phyloP scores from a whole-genome alignment of 2,113 vertebrate genomes.

The Taxidea taxus region DNA sequence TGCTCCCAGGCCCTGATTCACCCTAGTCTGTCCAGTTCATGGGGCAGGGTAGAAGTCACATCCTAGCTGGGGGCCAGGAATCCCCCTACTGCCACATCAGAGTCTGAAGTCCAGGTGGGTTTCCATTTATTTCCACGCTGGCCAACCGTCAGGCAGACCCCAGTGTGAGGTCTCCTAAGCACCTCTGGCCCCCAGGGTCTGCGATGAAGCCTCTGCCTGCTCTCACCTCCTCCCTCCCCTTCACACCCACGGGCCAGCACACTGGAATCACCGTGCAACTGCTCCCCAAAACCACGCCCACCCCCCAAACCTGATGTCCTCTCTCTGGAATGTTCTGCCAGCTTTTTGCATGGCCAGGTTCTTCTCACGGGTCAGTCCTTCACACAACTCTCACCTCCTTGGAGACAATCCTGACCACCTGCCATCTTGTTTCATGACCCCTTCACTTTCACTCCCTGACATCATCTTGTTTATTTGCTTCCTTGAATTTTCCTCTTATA shows the following conservation, averaged over 20 bases:
- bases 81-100: fast-evolving
- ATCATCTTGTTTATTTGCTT: not conserved
- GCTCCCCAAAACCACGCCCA: not conserved
- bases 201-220: no score
- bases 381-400: not conserved
- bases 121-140: not conserved
- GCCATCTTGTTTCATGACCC: not conserved
- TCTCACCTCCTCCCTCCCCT: not conserved
- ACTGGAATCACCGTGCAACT: not conserved
- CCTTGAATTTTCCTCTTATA: not conserved
- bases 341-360: not conserved
- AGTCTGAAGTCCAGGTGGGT: not conserved
- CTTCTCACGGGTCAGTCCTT: not conserved
- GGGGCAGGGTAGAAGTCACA: not conserved
- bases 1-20: not conserved
- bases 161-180: not conserved
- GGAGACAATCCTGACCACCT: no score
- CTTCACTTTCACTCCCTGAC: not conserved
- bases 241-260: not conserved
- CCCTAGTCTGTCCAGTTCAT: not conserved
- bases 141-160: not conserved
- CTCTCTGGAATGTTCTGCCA: not conserved
- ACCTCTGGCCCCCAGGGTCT: not conserved
- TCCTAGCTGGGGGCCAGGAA: not conserved
- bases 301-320: not conserved